Conservation (phyloP, 2,888 invertebrate species). For the Erynnis tages region DNA sequence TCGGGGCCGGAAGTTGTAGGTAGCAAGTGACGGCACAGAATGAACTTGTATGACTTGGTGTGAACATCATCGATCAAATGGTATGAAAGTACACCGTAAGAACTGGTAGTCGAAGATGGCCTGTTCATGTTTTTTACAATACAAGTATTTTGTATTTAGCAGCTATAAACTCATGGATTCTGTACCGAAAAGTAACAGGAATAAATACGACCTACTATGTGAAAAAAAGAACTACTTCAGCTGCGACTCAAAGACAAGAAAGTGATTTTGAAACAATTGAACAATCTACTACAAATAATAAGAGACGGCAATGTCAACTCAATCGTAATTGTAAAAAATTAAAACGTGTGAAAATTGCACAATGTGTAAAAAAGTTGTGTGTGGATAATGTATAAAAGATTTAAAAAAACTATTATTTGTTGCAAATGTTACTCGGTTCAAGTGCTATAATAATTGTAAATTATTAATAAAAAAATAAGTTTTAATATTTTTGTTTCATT, state of each 20-base stretch:
- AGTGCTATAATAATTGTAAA: not conserved
- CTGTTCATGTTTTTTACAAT: too few species aligned
- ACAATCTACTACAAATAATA: constrained; percentile 15
- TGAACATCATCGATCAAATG: too few species aligned
- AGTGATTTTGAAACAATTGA: constrained; percentile 16
- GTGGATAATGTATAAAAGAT: not conserved
- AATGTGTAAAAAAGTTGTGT: not conserved
- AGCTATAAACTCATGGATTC: too few species aligned
- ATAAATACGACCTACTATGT: not conserved
- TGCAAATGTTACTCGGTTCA: not conserved
- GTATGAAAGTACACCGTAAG: too few species aligned
- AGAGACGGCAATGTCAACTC: constrained; percentile 7
- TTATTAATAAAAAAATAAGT: not conserved
- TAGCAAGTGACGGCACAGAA: not conserved
- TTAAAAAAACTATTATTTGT: constrained; percentile 4
- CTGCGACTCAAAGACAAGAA: constrained; percentile 1
- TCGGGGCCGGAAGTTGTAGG: not conserved
- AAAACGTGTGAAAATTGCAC: not conserved
- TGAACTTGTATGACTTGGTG: too few species aligned
- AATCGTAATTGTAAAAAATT: constrained; percentile 1
- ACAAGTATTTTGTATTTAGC: too few species aligned
- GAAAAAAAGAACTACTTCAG: not conserved
- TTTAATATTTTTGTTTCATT: not conserved
- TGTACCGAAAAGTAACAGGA: not conserved
- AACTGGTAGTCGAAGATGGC: too few species aligned